Base-by-base conservation (phyloP, 2,113 vertebrate species). In the Andinoacara biseriatus region DNA sequence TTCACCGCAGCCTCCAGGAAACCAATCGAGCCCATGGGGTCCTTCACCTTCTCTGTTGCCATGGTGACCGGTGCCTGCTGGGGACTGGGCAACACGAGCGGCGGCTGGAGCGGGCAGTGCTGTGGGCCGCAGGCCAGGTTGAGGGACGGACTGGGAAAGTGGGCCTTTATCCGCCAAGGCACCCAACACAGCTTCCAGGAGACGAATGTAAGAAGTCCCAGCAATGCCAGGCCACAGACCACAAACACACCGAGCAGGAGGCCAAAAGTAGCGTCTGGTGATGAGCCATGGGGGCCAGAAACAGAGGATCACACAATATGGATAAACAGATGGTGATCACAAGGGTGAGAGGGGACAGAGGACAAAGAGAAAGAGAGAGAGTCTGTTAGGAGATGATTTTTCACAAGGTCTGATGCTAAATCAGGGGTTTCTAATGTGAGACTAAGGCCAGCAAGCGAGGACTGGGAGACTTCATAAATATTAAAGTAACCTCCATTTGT, bases 1-100 rank as follows among this genome's bases (percentile, higher is more conserved):
- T 99, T 99, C 93, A 99, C 97, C 0, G 98, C 98, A 0, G 97
- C 96, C 89, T 99, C 98, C 89, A 99, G 94, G 95, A 98, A 97
- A 20, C 97, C 96, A 76, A 97, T 80, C 24, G 96, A 89, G 49
- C 92, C 94, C 14, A 92, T 40, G 60, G 94, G 89, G 86, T 98
- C 97, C 90, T 98, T 98, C 85, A 97, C 94, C 94, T 98, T 98
- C 95, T 97, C 97, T 22, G 95, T 94, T 3, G 97, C 97, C 98
- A 99, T 99, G 95, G 38, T 89, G 91, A 95, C 95, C 84, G 62
- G 59, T 8, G 90, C 69, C 38, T 90, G 93, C 75, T 84, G 88
- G 87, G 92, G 85, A 54, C 86, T 83, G 80, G 85, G 81, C 83
- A 75, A 84, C 20, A 26, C 80, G 74, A 18, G 79, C 46, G 87